Percentiles rank a stretch among this genome's conserved stretches.
These are phyloP conservation scores for Thalassoma bifasciatum DNA, from an alignment of 2,113 vertebrate species.

Conservation along the genomic window DNA sequence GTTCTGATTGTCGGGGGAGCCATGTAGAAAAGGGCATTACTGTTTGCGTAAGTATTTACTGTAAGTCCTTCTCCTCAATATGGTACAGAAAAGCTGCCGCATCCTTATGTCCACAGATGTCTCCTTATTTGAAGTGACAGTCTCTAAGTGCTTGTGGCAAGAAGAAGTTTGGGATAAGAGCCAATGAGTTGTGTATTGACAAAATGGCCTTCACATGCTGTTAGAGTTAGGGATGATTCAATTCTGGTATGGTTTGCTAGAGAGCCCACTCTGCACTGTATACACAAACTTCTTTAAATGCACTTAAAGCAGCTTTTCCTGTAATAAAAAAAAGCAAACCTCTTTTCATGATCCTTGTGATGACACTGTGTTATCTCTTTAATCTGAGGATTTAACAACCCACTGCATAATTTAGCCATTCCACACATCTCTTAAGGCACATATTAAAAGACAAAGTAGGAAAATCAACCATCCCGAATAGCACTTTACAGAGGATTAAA, in stretches of 20 bases:
- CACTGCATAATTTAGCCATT: not conserved
- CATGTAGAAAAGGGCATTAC: not conserved
- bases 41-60: not conserved
- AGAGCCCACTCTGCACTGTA: conserved; percentile 1
- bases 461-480: not conserved
- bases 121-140: not conserved
- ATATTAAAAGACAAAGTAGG: not conserved
- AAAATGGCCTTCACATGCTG: conserved; percentile 21
- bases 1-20: conserved; percentile 8
- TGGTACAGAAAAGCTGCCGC: not conserved
- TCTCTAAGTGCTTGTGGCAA: not conserved
- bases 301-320: not conserved
- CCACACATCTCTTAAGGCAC: not conserved
- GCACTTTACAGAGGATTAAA: not conserved
- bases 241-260: not conserved
- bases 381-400: conserved; percentile 6
- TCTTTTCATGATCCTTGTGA: not conserved
- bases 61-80: not conserved
- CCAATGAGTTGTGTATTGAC: conserved; percentile 10
- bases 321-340: not conserved
- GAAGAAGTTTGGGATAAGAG: conserved; percentile 15
- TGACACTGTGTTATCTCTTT: not conserved
- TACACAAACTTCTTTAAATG: not conserved
- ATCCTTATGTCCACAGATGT: conserved; percentile 4
- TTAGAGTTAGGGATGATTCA: conserved; percentile 9